These are phyloP conservation scores for Eleutherodactylus coqui DNA, from an alignment of 2,797 vertebrate genomes.

Conservation along the genomic window DNA sequence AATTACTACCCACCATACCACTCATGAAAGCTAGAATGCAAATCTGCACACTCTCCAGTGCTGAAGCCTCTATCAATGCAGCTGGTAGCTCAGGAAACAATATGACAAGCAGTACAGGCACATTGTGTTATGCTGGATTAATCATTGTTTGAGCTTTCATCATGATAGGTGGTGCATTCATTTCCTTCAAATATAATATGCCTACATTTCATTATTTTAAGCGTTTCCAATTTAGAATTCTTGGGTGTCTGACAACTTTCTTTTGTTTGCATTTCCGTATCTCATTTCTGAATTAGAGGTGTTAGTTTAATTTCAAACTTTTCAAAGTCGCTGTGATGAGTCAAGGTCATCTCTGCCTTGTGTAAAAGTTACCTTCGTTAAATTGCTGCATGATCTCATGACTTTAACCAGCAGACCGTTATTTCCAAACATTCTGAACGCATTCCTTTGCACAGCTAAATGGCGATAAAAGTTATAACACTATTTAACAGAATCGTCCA, in stretches of 20 bases:
- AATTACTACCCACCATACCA: not conserved
- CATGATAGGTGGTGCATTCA: conserved; percentile 46
- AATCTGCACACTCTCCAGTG: not conserved
- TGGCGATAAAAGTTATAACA: not conserved
- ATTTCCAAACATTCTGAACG: conserved; percentile 24
- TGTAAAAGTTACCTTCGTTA: not conserved
- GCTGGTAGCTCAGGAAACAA: conserved; percentile 15
- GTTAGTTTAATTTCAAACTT: conserved; percentile 50
- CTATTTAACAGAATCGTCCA: not conserved
- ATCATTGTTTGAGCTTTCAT: conserved; percentile 55
- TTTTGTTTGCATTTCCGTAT: conserved; percentile 49
- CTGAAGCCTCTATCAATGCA: conserved; percentile 15
- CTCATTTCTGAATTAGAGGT: conserved; percentile 47
- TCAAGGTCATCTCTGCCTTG: conserved; percentile 25
- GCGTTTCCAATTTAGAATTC: conserved; percentile 50
- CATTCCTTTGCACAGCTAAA: not conserved
- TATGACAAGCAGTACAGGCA: conserved; percentile 33
- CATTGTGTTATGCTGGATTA: conserved; percentile 45
- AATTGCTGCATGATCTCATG: conserved; percentile 6
- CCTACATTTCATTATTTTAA: conserved; percentile 50
- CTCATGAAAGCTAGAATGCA: not conserved
- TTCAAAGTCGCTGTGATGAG: conserved; percentile 45
- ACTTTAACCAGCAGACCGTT: not conserved
- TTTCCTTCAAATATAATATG: conserved; percentile 51
- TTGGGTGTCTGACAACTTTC: conserved; percentile 51